Conservation (phyloP, 2,113 vertebrate genomes). For the Sander vitreus region DNA sequence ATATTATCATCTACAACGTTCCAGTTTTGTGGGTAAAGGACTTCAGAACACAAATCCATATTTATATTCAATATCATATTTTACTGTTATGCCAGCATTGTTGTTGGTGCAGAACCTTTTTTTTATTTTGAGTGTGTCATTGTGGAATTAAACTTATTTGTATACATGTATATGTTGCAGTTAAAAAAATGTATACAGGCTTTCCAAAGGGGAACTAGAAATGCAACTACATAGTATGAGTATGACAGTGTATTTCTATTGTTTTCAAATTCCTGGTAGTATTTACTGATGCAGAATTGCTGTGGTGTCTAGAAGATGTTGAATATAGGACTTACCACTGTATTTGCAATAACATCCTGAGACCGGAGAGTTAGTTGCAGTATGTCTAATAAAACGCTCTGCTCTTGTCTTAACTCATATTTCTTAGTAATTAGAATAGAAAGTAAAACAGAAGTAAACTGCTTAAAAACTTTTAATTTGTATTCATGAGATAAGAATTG, state of each 20-base stretch:
- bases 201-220: neutral
- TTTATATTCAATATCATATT: neutral
- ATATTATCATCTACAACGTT: neutral
- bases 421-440: constrained; percentile 55
- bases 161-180: neutral
- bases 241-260: neutral
- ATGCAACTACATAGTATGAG: neutral
- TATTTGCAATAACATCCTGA: constrained; percentile 4
- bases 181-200: neutral
- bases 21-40: neutral
- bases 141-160: neutral
- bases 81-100: no score
- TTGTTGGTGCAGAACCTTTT: neutral
- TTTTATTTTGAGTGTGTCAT: no score
- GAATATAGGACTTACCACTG: neutral
- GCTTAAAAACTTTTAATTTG: constrained; percentile 77
- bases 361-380: neutral
- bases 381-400: neutral
- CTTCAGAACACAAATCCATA: neutral
- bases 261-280: neutral
- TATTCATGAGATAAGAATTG: constrained; percentile 74
- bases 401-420: constrained; percentile 24
- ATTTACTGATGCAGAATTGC: neutral
- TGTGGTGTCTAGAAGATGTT: neutral
- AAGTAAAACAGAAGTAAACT: constrained; percentile 47